Evolutionary conservation across 2,113 vertebrate species (phyloP), one percentile per base, ranked within the genome.

Genomic region (Aythya baeri): DNA sequence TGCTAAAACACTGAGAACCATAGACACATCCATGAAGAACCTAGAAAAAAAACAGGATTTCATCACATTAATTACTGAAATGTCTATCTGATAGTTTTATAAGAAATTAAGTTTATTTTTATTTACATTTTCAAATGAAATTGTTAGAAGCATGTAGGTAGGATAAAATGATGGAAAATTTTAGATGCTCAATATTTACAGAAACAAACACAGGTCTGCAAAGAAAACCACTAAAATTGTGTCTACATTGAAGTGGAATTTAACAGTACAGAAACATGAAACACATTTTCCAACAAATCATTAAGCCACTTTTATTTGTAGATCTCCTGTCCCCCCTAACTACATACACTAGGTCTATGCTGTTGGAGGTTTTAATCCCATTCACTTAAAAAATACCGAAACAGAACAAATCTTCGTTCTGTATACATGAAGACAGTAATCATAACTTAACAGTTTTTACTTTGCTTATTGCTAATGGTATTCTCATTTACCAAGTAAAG

Each of bases 11-110:
- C 90, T 99, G 99, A n/a, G 99, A 98, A 77, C 99, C 99, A 86
- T 99, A 99, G 73, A 99, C 99, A 97, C 99, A 99, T 36, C 99
- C 99, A 95, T 99, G 99, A 68, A 99, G 98, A 49, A 99, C 99
- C 99, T 99, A 93, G 81, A 97, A 94, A 4, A 93, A 50, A 91
- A 83, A 0, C 74, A 93, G 57, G 79, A 83, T 73, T 88, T 73
- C 23, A 77, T 78, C 7, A 81, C 9, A 49, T 88, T 81, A 89
- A 38, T 50, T 80, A 83, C 15, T 66, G 36, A 80, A 73, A 87
- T 83, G 57, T 57, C 75, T 84, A 31, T 23, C 61, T 55, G 4
- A 66, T 11, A 72, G 25, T 50, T 95, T 73, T n/a, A 36, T 38
- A 91, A 83, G 18, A 93, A 83, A 80, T 32, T 0, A 65, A 43